Evolutionary conservation across 2,113 vertebrate genomes (phyloP), one percentile per base, ranked within the genome.

Genomic region (Plestiodon gilberti): DNA sequence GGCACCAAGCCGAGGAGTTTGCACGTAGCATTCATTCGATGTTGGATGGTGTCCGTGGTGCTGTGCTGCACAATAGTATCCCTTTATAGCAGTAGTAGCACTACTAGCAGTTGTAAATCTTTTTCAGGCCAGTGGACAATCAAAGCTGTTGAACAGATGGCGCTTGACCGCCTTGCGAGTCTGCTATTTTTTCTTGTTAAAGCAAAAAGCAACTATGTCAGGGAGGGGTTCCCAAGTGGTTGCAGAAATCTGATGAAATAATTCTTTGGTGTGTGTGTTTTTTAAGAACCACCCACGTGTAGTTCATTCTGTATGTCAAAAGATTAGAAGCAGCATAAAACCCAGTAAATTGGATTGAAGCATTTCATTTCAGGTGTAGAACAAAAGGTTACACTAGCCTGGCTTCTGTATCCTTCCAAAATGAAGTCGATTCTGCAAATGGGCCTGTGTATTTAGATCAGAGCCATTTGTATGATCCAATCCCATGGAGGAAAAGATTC

Each of bases 121-220:
- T 71, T 52, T 69, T 38, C 28, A 14, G 70, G 57, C 61, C 30
- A 17, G 9, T 80, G 13, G 0, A 0, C 14, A 4, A 82, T 7
- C 7, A 33, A 86, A 75, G 15, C 10, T 2, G 3, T 33, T 35
- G 86, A 67, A 23, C 0, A 10, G 64, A 2, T 62, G 28, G 59
- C 18, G 9, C 20, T 78, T 0, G 0, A 0, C 61, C 67, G 74
- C 35, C 33, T 20, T 0, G 0, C 38, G n/a, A 73, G 23, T 18
- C 40, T 62, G 28, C 48, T 30, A 62, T 59, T 43, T 79, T 78
- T 64, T 33, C n/a, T 30, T 35, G 69, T 64, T 62, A 74, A 64
- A 81, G 52, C 61, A 30, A 81, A 86, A 81, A 59, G 13, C 40
- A 80, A 73, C 17, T 28, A 62, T 33, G 48, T 33, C 77, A 55